A percentile compares a stretch with the other conserved stretches of the same genome.
These are phyloP conservation scores for Drosophila ironensis DNA, from an alignment of 1,140 invertebrate species.

Conservation along the genomic window DNA sequence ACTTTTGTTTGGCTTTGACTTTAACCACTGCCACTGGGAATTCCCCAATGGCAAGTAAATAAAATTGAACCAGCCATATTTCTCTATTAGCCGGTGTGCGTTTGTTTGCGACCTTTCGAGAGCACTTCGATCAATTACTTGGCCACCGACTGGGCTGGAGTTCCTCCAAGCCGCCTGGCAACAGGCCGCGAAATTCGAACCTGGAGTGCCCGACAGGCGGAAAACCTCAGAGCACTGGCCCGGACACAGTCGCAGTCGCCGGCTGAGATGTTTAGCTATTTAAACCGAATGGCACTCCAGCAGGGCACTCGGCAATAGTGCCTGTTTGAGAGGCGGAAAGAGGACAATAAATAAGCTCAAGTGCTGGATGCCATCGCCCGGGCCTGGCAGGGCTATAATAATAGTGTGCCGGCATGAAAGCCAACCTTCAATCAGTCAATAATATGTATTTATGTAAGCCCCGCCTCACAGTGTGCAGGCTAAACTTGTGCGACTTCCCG, in stretches of 20 bases:
- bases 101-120: constrained; percentile 21
- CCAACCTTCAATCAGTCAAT: constrained; percentile 61
- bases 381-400: constrained; percentile 41
- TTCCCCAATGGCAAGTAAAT: constrained; percentile 1
- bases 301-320: constrained; percentile 27
- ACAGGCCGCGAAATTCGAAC: constrained; percentile 4
- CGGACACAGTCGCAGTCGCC: too few relatives aligned
- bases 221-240: constrained; percentile 8
- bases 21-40: not conserved
- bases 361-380: constrained; percentile 49
- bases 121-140: constrained; percentile 30
- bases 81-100: constrained; percentile 17
- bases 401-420: constrained; percentile 39
- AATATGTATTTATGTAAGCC: constrained; percentile 42
- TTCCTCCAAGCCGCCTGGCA: constrained; percentile 30
- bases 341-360: constrained; percentile 60
- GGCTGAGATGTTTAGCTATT: constrained; percentile 37
- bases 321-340: constrained; percentile 19
- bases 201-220: not conserved
- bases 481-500: not conserved
- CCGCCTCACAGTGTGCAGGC: not conserved
- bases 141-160: constrained; percentile 10
- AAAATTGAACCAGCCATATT: constrained; percentile 8
- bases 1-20: not conserved
- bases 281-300: constrained; percentile 20